Base-by-base conservation (phyloP, 2,888 invertebrate genomes). In the Scrobipalpa costella region DNA sequence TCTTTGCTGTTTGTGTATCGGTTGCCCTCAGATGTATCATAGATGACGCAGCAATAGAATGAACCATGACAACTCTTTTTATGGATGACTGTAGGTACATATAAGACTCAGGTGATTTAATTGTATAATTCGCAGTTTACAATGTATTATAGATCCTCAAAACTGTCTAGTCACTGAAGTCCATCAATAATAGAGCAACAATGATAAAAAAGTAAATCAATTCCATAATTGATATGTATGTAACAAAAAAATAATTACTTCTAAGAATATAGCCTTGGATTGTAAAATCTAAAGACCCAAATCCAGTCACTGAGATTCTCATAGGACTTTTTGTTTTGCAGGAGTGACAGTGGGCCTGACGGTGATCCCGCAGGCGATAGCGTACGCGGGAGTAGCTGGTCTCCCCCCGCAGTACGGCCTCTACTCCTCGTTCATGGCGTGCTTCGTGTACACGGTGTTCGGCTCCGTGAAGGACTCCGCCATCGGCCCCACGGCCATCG, bases 341-440 rank as follows among this genome's bases (percentile, higher is more conserved):
- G 92, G 92, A 67, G 79, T 92, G 64, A 92, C 92, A 92, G 96
- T 96, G 11, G 96, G 95, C 0, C 89, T 97, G 52, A 97, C 96
- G 0, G 95, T 95, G 64, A 95, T 97, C 71, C 96, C 97, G 0
- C 97, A 97, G 79, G 96, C 95, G 11, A 96, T 97, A 67, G 96
- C 96, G 1, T 96, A 96, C 85, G 96, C 96, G 3, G 93, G 94
- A 27, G 94, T 97, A 52, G 96, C 96, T 8, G 96, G 96, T 64
- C 92, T 95, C 34, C 93, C 94, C 0, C 92, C 94, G 15, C 88
- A 92, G 94, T 97, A 97, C 87, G 98, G 98, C 0, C 92, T 98
- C 5, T 98, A 98, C 88, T 98, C 98, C 0, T 95, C 98, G 0
- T 98, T 98, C 90, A 96, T 98, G 95, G 98, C 97, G 2, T 97